Conservation (phyloP, 2,888 invertebrate genomes). For the Acronicta aceris region DNA sequence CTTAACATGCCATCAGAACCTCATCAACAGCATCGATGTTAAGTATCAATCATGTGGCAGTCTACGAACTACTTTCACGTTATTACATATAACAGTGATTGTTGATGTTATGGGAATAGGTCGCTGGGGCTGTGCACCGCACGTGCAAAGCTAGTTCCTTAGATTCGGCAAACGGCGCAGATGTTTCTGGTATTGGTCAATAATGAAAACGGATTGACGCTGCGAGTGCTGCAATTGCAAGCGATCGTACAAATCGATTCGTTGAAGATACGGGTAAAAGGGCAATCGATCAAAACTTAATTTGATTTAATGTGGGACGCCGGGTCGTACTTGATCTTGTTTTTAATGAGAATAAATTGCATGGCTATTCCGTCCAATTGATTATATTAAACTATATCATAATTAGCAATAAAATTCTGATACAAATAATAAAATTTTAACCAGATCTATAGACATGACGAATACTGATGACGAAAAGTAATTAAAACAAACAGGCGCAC, state of each 20-base stretch:
- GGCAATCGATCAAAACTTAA: constrained; percentile 75
- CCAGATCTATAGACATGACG: neutral
- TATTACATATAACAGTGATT: constrained; percentile 41
- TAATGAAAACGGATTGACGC: constrained; percentile 64
- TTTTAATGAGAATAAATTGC: constrained; percentile 66
- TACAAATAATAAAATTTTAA: no score
- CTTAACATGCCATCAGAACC: constrained; percentile 65
- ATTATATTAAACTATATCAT: no score
- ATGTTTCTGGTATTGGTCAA: constrained; percentile 64
- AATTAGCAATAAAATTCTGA: no score
- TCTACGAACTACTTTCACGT: constrained; percentile 59
- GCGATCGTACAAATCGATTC: constrained; percentile 74
- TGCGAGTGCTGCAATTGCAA: constrained; percentile 69
- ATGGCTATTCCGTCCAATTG: constrained; percentile 51
- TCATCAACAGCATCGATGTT: constrained; percentile 62
- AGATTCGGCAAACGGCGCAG: constrained; percentile 62
- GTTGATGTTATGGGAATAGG: constrained; percentile 51
- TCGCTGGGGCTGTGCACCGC: constrained; percentile 47
- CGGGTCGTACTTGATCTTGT: constrained; percentile 67
- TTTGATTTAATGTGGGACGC: constrained; percentile 68
- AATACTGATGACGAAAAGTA: constrained; percentile 41
- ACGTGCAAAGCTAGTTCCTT: constrained; percentile 62
- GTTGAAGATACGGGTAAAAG: constrained; percentile 73
- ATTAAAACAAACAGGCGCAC: constrained; percentile 53
- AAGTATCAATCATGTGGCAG: constrained; percentile 50